Base-by-base conservation (phyloP, 2,797 vertebrate species). In the Eutrigla gurnardus region DNA sequence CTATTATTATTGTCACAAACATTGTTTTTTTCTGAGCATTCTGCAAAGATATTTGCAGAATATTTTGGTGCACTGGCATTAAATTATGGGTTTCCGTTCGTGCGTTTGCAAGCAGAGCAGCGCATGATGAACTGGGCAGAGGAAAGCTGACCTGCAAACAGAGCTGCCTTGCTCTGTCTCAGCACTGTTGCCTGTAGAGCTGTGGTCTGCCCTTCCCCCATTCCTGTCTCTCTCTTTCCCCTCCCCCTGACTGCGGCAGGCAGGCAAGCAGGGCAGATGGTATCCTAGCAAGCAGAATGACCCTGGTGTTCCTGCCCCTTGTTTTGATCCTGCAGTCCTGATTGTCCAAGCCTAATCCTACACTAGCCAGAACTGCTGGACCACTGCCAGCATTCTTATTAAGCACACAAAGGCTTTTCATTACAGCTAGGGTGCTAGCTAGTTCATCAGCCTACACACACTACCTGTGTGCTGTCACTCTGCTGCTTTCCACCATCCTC, bases 311-410 rank as follows among this genome's bases (percentile, higher is more conserved):
- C 94, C 94, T 95, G 95, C 95, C 95, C 95, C 95, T 96, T 95
- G 95, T 96, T 96, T 95, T 95, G 96, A 96, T 96, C 95, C 94
- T 91, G 94, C 94, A 93, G 94, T 94, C 96, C 94, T 95, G 95
- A 96, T 96, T 96, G 95, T 96, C 96, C 96, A 93, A 94, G 83
- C 94, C 95, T 96, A 96, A 96, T 95, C 96, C 95, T 93, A 95
- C 93, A 96, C 94, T 96, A 96, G 91, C 91, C 90, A 78, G 92
- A 95, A 94, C 93, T 92, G 90, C 87, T 96, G 95, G 96, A 94
- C 82, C 86, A 72, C 89, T 77, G 95, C 95, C 97, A 96, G 91
- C 76, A 69, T 94, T 93, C 94, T 96, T 96, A 95, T 96, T 96
- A 96, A 94, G 92, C 94, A 95, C 94, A 96, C 95, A 96, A 96